These are phyloP conservation scores for Leucoraja ocellata DNA, from an alignment of 2,797 vertebrate species.

Conservation along the genomic window DNA sequence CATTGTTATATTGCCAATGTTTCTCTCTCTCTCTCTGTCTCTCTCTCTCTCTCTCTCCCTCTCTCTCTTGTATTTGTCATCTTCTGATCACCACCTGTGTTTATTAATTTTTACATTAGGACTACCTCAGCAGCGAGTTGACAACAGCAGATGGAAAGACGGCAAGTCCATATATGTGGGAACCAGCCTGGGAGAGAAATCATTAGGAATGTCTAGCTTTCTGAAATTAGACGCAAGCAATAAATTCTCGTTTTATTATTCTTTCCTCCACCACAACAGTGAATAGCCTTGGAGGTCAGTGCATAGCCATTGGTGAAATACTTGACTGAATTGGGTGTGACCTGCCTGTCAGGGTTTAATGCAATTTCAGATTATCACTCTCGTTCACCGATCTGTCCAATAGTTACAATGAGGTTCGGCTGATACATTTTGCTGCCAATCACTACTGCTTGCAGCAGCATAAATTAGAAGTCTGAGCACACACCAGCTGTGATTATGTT, in stretches of 20 bases:
- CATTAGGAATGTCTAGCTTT: no score
- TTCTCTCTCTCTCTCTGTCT: no score
- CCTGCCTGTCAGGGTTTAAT: neutral
- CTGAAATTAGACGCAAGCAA: no score
- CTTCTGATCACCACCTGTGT: neutral
- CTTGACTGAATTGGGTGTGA: neutral
- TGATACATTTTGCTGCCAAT: neutral
- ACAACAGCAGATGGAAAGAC: no score
- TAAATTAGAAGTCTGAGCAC: constrained; percentile 9
- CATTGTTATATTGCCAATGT: no score
- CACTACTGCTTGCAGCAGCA: neutral
- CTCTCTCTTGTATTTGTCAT: neutral
- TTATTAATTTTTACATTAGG: neutral
- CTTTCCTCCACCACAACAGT: no score
- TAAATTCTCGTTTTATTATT: no score
- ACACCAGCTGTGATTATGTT: neutral
- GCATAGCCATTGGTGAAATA: no score
- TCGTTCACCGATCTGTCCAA: neutral
- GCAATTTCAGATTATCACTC: neutral
- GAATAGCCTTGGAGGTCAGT: no score
- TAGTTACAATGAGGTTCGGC: neutral
- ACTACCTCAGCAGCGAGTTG: no score
- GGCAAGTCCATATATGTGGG: neutral
- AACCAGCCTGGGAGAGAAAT: no score
- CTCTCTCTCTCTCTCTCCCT: neutral